Base-by-base conservation (phyloP, 2,888 invertebrate genomes). In the Agapostemon virescens region DNA sequence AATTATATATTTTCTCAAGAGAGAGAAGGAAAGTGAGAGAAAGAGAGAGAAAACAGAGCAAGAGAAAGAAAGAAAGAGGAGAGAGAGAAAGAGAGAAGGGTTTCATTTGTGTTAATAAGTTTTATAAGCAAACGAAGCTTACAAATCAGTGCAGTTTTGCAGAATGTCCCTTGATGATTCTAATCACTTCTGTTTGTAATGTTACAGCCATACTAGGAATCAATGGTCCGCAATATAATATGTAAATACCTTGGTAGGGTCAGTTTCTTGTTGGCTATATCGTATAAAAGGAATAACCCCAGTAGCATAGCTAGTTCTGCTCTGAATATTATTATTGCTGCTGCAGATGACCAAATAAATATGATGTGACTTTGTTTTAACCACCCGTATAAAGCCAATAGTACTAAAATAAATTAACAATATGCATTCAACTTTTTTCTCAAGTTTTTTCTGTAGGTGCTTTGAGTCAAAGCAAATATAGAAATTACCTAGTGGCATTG, bases 301-400 rank as follows among this genome's bases (percentile, higher is more conserved):
- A 98, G 95, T 85, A 98, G 95, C 90, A 99, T 94, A 4, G 96
- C 95, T 79, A 99, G 93, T 93, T 99, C 99, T 40, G 96, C 95
- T 90, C 99, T 95, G 93, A 99, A 98, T 91, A 99, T 95, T 77
- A 99, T 94, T 81, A 98, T 97, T 63, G 97, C 96, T 85, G 97
- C 96, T 55, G 97, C 98, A n/a, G 98, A 96, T 84, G 95, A 95
- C 92, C 96, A 94, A 68, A 98, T 95, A 91, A 98, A 98, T 86
- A 94, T 94, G 89, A 94, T 94, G 86, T 95, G 95, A 89, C 96
- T 95, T 83, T 96, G 95, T 85, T 95, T 95, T 80, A 99, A 92
- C 98, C 98, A 98, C 90, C 95, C 96, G 86, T 96, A 95, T 89
- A 97, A 94, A 36, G 98, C 97, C 88, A 97, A 93, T 74, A 99